Percentiles rank a stretch among this genome's conserved stretches.
These are phyloP conservation scores for Cephus spinipes DNA, from an alignment of 2,888 invertebrate species.

Conservation along the genomic window DNA sequence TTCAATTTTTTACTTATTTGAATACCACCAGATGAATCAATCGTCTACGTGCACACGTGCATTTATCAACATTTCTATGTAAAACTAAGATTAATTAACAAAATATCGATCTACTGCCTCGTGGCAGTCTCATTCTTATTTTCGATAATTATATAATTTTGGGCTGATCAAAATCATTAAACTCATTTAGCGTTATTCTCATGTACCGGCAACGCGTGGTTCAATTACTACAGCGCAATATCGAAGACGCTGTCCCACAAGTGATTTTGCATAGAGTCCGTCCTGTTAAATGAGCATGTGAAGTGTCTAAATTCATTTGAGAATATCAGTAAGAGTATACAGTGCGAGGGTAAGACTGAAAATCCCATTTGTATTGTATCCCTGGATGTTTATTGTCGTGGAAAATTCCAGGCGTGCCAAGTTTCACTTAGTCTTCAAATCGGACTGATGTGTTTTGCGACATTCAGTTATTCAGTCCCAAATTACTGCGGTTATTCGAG, in stretches of 20 bases:
- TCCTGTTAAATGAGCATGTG: not conserved
- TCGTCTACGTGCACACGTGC: not conserved
- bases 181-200: not conserved
- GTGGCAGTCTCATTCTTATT: not conserved
- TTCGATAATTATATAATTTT: not conserved
- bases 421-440: not conserved
- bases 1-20: not conserved
- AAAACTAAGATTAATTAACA: not conserved
- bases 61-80: not conserved
- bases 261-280: not conserved
- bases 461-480: not conserved
- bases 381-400: not conserved
- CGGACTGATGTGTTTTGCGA: not conserved
- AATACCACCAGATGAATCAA: not conserved
- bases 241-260: not conserved
- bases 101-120: not conserved
- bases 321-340: not conserved
- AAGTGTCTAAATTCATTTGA: not conserved
- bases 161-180: not conserved
- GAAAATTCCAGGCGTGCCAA: conserved; percentile 6
- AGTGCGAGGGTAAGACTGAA: not conserved
- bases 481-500: not conserved
- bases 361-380: not conserved
- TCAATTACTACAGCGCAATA: not conserved
- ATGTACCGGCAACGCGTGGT: not conserved